Evolutionary conservation across 2,888 invertebrate species (phyloP).

Genomic region (Drosophila fungiperda): DNA sequence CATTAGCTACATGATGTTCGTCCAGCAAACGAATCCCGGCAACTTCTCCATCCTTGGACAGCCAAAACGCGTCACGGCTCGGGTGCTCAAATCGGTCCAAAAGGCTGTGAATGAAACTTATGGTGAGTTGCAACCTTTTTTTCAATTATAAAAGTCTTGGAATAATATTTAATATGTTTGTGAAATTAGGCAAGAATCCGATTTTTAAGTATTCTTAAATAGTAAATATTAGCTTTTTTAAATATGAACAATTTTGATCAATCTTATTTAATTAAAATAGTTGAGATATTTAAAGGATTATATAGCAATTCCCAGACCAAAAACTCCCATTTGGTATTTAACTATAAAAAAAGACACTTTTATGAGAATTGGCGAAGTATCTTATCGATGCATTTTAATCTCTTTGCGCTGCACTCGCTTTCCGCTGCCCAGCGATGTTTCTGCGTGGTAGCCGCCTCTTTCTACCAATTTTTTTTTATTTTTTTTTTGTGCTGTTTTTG

Average conservation of each 20-base stretch:
- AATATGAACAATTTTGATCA: neutral
- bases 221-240: neutral
- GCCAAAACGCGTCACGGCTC: conserved; percentile 83
- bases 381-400: conserved; percentile 41
- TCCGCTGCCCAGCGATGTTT: conserved; percentile 34
- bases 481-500: conserved; percentile 25
- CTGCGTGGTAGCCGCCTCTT: conserved; percentile 24
- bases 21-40: conserved; percentile 84
- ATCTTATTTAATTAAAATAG: neutral
- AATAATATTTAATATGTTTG: neutral
- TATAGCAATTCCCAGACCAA: neutral
- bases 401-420: conserved; percentile 46
- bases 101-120: conserved; percentile 85
- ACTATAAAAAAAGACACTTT: neutral
- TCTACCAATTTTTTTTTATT: conserved; percentile 40
- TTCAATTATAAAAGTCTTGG: neutral
- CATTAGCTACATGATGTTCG: conserved; percentile 84
- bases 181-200: neutral
- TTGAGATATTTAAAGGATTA: neutral
- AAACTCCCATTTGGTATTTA: neutral
- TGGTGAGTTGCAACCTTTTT: conserved; percentile 81
- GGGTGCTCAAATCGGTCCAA: conserved; percentile 82
- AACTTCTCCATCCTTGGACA: conserved; percentile 85
- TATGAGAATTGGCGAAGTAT: conserved; percentile 5
- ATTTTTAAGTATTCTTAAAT: neutral